Evolutionary conservation across 2,113 vertebrate genomes (phyloP), one percentile per base, ranked within the genome.

Genomic region (Centropristis striata): DNA sequence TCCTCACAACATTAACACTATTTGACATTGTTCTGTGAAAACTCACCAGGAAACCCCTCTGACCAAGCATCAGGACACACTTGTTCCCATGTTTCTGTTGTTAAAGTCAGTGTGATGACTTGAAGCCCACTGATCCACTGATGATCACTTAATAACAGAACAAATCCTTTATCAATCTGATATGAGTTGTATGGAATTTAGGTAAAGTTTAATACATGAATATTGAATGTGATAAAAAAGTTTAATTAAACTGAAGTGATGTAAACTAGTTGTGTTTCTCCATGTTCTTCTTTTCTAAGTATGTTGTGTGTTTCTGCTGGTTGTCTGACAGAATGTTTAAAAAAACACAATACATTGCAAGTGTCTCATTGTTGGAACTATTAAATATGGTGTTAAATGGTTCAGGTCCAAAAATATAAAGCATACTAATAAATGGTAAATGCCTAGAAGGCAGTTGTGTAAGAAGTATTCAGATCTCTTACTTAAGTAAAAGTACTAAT

Each of bases 221-320:
- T 60, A 28, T 13, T 44, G 57, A 75, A 68, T 78, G 72, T 76
- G 58, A 39, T 61, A 60, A 80, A 36, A 57, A 50, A n/a, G n/a
- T 81, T 77, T 37, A 44, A 91, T 80, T 87, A 90, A 87, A 90
- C 4, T 69, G n/a, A 75, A 81, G 51, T 80, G 15, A 78, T 70
- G 13, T 11, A 42, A 73, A 78, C 27, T 60, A 64, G 7, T n/a
- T 12, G 18, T 67, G 57, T 71, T 50, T 18, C 8, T 27, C 59
- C 15, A 41, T 49, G 27, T 63, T 16, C 13, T 28, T 78, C 37
- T 70, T 32, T 32, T 32, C 32, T 32, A 3, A 32, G 32, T 32
- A 32, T 32, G n/a, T n/a, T n/a, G n/a, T n/a, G n/a, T 32, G 32
- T 32, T 32, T 32, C 32, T 32, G 3, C 32, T 32, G 32, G 32